These are phyloP conservation scores for Resseliella maxima DNA, from an alignment of 2,888 invertebrate genomes.

Conservation along the genomic window DNA sequence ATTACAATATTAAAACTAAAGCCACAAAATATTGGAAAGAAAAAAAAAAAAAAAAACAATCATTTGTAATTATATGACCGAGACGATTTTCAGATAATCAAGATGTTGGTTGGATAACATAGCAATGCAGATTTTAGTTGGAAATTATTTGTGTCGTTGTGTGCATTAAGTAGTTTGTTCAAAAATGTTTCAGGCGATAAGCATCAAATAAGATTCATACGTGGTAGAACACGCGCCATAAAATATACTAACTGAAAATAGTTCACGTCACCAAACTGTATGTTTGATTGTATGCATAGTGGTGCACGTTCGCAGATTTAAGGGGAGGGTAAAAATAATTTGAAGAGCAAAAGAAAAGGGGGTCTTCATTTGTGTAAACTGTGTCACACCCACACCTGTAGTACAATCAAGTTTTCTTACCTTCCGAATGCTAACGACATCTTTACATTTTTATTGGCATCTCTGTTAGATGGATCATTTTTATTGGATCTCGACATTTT, in stretches of 20 bases:
- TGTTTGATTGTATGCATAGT: too few species aligned
- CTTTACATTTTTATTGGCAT: too few species aligned
- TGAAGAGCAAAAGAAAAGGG: too few species aligned
- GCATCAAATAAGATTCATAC: constrained; percentile 22
- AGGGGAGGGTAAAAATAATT: too few species aligned
- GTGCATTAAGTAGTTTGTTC: background rate
- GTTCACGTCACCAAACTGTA: background rate
- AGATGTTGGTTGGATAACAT: constrained; percentile 29
- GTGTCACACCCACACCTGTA: too few species aligned
- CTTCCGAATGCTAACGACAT: too few species aligned
- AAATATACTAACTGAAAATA: background rate
- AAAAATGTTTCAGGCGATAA: constrained; percentile 18
- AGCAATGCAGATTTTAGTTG: background rate
- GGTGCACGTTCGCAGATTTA: too few species aligned
- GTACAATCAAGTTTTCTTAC: too few species aligned
- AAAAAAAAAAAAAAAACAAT: background rate
- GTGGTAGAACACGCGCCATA: background rate
- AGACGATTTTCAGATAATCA: constrained; percentile 23
- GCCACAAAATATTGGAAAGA: constrained; percentile 19
- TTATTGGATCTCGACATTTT: too few species aligned
- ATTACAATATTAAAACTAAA: constrained; percentile 51
- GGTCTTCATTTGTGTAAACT: too few species aligned
- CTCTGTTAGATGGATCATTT: too few species aligned
- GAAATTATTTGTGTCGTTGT: background rate
- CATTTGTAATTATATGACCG: background rate